phyloP scores from a whole-genome alignment of 2,797 vertebrate genomes.

The Ctenopoma kingsleyae region DNA sequence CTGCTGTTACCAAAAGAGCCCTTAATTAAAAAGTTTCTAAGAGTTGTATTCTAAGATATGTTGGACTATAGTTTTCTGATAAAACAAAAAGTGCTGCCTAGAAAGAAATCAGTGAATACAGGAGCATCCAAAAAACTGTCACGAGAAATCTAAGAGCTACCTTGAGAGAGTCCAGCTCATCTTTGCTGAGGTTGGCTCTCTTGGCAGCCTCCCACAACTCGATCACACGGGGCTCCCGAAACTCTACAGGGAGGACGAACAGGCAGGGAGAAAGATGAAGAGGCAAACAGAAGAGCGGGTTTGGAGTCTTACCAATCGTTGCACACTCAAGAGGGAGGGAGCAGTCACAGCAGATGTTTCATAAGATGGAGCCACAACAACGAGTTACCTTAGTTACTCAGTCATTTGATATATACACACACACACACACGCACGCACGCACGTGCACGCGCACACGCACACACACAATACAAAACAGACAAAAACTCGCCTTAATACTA shows the following conservation, averaged over 20 bases:
- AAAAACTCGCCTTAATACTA: not conserved
- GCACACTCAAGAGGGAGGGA: not conserved
- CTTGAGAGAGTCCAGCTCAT: conserved; percentile 94
- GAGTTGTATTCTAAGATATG: conserved; percentile 1
- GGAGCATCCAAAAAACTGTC: conserved; percentile 1
- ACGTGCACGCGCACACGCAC: not conserved
- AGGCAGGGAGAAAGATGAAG: conserved; percentile 11
- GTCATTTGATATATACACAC: conserved; percentile 9
- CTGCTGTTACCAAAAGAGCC: conserved; percentile 6
- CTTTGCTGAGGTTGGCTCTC: conserved; percentile 89
- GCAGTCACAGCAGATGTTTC: conserved; percentile 19
- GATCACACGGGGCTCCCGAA: conserved; percentile 94
- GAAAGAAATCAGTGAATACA: not conserved
- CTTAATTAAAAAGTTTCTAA: conserved; percentile 33
- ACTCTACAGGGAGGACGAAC: conserved; percentile 84
- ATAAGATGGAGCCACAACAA: conserved; percentile 7
- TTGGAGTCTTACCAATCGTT: conserved; percentile 18
- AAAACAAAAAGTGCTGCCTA: conserved; percentile 6
- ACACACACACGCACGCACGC: too few relatives aligned
- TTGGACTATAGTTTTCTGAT: not conserved
- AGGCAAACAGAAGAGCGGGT: conserved; percentile 28
- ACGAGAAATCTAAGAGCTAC: conserved; percentile 71
- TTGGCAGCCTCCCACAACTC: conserved; percentile 96
- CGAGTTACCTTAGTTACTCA: not conserved
- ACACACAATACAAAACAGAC: conserved; percentile 1